Base-by-base conservation (phyloP, 1,140 invertebrate species). In the Nephotettix cincticeps region DNA sequence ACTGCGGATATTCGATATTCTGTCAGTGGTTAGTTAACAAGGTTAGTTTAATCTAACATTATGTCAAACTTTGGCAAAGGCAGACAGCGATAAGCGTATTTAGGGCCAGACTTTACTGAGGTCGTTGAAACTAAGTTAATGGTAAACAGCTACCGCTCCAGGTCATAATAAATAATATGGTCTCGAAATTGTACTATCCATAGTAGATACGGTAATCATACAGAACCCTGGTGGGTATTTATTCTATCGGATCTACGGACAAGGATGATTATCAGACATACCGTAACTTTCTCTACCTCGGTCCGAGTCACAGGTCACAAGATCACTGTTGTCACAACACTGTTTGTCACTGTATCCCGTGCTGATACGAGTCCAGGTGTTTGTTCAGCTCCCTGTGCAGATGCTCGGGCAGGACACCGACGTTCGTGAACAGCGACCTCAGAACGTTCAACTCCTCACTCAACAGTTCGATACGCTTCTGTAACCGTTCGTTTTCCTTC, bases 371-470 rank as follows among this genome's bases (percentile, higher is more conserved):
- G 72, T 90, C 88, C 75, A 91, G 83, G 75, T 90, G 89, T 82
- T 90, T 90, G 74, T 88, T 86, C 75, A 91, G 85, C 77, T 91
- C 89, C 14, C 89, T 81, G 76, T 90, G 89, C 1, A 91, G 80
- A 72, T 90, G 88, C 75, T 91, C 90, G 0, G 90, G 89, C 9
- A 90, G 79, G 1, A 88, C 85, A 13, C 89, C 90, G 67, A 91
- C 89, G 79, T 89, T 92, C 72, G 88, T 86, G 79, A 94, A 93
- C 45, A 94, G 81, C 64, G 88, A 88, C 75, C 91, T 86, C 27
- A 94, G 88, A 4, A 98, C 90, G 78, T 92, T 94, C 70, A 99
- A 83, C 81, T 99, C 96, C 80, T 97, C 95, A 56, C 90, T 93
- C 66, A 99, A 88, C 43, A 95, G 86, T 78, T 98, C 95, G 77